Base-by-base conservation (phyloP, 2,797 vertebrate species). In the Ciconia nigra region DNA sequence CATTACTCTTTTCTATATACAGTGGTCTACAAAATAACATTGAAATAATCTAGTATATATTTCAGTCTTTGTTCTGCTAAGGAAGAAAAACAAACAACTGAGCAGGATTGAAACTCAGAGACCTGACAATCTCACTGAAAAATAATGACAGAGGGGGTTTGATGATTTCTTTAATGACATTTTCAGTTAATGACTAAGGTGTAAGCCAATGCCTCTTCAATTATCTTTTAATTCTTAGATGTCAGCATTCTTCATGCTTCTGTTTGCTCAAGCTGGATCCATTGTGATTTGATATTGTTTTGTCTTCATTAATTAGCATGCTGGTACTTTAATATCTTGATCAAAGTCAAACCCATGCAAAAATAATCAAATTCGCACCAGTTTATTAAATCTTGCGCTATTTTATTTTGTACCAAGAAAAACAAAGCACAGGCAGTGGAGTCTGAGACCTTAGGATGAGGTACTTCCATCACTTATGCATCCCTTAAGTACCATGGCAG, bases 81-180 rank as follows among this genome's bases (percentile, higher is more conserved):
- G 49, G 58, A 95, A 96, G 54, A 46, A 92, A 73, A 86, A 11
- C 9, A 58, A 96, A 83, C 90, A 86, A 90, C 39, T 88, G 79
- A 88, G 55, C 76, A 66, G 82, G 83, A 76, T 71, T 95, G 94
- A 95, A 97, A 93, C 61, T 71, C 74, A 58, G 67, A 93, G 87
- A 85, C 70, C 76, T 54, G 61, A 69, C 81, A 81, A 54, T 44
- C 89, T 89, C 70, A 54, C 89, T 84, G 92, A 94, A 95, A 72
- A 96, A 91, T 65, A 83, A 91, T 5, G 4, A 57, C 52, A 78
- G 94, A 91, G 72, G 15, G 18, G 14, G 26, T 5, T 44, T 93
- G 92, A 55, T 85, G 76, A 59, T 46, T 54, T 91, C 66, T 58
- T 87, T 74, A 87, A 84, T 93, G 87, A 69, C 74, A 35, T 89